A percentile compares a stretch with the other conserved stretches of the same genome.
Conservation (phyloP, 1,140 invertebrate genomes). For the Aricia agestis region DNA sequence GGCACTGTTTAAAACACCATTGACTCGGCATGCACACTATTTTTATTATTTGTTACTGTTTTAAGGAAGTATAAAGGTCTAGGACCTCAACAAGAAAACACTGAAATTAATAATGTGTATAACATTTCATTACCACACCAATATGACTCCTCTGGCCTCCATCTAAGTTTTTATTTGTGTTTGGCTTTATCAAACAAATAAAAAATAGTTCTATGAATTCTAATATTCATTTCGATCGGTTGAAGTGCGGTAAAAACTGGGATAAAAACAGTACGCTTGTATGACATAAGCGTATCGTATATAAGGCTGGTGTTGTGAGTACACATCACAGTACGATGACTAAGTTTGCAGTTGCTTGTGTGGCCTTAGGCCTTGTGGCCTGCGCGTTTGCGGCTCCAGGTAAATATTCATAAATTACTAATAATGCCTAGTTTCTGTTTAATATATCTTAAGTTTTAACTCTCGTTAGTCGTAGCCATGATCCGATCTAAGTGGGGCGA, state of each 20-base stretch:
- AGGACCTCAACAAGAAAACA: too few species aligned
- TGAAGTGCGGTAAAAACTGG: slow-evolving; percentile 27
- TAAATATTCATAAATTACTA: slow-evolving; percentile 22
- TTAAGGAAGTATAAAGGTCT: too few species aligned
- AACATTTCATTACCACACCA: too few species aligned
- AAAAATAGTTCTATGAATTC: slow-evolving; percentile 11
- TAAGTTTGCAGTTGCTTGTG: slow-evolving; percentile 35
- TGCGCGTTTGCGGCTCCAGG: slow-evolving; percentile 47
- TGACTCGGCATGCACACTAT: too few species aligned
- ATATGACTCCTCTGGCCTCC: background rate
- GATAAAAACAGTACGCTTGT: slow-evolving; percentile 38
- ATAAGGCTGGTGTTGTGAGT: slow-evolving; percentile 31
- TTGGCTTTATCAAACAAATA: background rate
- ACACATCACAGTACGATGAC: slow-evolving; percentile 34
- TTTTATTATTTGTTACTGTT: too few species aligned
- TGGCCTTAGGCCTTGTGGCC: slow-evolving; percentile 43
- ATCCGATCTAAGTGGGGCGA: too few species aligned
- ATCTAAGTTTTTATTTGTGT: background rate
- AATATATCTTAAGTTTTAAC: too few species aligned
- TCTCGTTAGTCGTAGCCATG: too few species aligned
- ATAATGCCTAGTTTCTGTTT: too few species aligned
- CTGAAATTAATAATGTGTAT: too few species aligned
- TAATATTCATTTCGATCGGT: background rate
- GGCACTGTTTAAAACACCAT: too few species aligned
- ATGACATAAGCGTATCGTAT: slow-evolving; percentile 37